Evolutionary conservation across 2,888 invertebrate species (phyloP), one percentile per base, ranked within the genome.

Genomic region (Papilio gigon): DNA sequence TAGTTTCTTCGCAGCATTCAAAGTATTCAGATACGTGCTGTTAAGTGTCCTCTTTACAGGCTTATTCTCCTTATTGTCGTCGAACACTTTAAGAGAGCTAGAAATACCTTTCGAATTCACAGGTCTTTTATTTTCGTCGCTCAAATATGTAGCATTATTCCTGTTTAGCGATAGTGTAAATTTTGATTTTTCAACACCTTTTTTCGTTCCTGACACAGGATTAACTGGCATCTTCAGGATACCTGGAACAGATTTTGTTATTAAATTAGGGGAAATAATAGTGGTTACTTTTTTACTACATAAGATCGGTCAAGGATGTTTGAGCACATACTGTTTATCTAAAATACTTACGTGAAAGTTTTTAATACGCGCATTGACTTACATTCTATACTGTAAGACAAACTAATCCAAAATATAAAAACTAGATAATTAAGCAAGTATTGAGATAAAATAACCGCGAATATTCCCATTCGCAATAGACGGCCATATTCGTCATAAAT

Each of bases 181-280:
- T 84, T 83, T 91, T 69, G 87, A 77, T 84, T 85, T 91, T 71
- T 85, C 87, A 75, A 84, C 86, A 84, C 86, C 84, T 86, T 87
- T 87, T 86, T 88, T 90, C 77, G 84, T 86, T 86, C 88, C 85
- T 71, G 83, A 80, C 73, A 86, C 82, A 84, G 87, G 88, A 80
- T 90, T 90, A 86, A 90, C 88, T 90, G 90, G 92, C 92, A 92
- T 92, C 91, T 92, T 92, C 91, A 90, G 92, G 79, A 89, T 82
- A 90, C 91, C 92, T 92, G 87, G 14, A 84, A 89, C 60, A 65
- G 14, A 56, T 35, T 22, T 61, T 59, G 70, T 76, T 78, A 78
- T 78, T 79, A 77, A 80, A 79, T 78, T 76, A 72, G 68, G 65
- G 63, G 64, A 72, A 56, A 68, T 73, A 71, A 70, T 68, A 65